phyloP scores from a whole-genome alignment of 2,113 vertebrate genomes.

The Chelonoidis abingdonii region DNA sequence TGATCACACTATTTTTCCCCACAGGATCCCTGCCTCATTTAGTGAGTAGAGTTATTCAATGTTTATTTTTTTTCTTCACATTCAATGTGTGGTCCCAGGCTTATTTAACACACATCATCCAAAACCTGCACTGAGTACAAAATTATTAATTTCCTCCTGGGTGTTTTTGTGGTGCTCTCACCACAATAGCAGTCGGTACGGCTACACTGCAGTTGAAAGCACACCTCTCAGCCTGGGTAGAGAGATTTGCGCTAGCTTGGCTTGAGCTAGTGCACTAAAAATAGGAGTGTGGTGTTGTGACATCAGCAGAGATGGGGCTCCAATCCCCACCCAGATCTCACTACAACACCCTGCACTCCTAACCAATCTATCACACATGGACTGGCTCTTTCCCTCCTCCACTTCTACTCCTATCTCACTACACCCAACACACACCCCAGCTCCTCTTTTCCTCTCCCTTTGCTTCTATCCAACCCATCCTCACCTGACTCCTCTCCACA shows the following conservation, averaged over 20 bases:
- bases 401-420: not conserved
- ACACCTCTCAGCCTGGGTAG: not conserved
- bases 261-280: not conserved
- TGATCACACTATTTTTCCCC: not conserved
- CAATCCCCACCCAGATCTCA: not conserved
- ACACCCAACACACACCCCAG: not conserved
- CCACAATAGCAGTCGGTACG: rapidly evolving
- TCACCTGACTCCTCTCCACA: not conserved
- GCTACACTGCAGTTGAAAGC: not conserved
- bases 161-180: not conserved
- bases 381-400: not conserved
- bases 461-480: not conserved
- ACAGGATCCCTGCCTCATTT: not conserved
- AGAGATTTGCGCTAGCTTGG: not conserved
- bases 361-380: not conserved
- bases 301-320: not conserved
- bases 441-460: not conserved
- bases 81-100: not conserved
- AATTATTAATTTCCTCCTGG: not conserved
- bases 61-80: not conserved
- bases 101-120: not conserved
- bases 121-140: not conserved
- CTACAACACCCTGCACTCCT: not conserved
- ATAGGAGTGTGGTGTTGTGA: not conserved
- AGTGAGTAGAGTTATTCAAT: not conserved